Base-by-base conservation (phyloP, 2,113 vertebrate genomes). In the Dicentrarchus labrax region DNA sequence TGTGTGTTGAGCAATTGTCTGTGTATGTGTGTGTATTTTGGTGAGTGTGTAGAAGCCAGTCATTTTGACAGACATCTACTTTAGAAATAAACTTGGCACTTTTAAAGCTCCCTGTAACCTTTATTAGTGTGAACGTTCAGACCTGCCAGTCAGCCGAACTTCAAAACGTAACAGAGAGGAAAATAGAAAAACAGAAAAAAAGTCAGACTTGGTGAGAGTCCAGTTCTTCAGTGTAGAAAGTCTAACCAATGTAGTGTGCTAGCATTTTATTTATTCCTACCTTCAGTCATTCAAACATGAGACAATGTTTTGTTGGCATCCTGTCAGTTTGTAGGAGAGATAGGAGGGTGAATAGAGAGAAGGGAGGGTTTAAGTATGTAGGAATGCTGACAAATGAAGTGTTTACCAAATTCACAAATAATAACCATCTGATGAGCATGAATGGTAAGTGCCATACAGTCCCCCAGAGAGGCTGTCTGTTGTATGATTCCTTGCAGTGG, bases 51-150 rank as follows among this genome's bases (percentile, higher is more conserved):
- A 39, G 39, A 79, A 82, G 89, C 53, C 79, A 80, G 53, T 92
- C 87, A 88, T 82, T 91, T 90, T 92, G 90, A 93, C 84, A 72
- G 89, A 92, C 87, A 6, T 88, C 66, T 84, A 61, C 83, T 86
- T 85, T 45, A 74, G 73, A 79, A 86, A 82, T 84, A 87, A 84
- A 88, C 87, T 84, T 84, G 84, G 75, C 88, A 78, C 53, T 70
- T 84, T 83, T 59, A 54, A 87, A 89, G 72, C 61, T 80, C 65
- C 50, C 60, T 48, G 38, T 85, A 88, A 92, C 88, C 83, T 94
- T 93, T 91, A 64, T 64, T 82, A 65, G 83, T 84, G 85, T 72
- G 84, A 89, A 88, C 19, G 39, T 81, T 89, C 64, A 72, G 69
- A 78, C 53, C 80, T 88, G 91, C 72, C 92, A 83, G 39, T 89